Evolutionary conservation across 1,140 invertebrate species (phyloP).

Genomic region (Formica exsecta): DNA sequence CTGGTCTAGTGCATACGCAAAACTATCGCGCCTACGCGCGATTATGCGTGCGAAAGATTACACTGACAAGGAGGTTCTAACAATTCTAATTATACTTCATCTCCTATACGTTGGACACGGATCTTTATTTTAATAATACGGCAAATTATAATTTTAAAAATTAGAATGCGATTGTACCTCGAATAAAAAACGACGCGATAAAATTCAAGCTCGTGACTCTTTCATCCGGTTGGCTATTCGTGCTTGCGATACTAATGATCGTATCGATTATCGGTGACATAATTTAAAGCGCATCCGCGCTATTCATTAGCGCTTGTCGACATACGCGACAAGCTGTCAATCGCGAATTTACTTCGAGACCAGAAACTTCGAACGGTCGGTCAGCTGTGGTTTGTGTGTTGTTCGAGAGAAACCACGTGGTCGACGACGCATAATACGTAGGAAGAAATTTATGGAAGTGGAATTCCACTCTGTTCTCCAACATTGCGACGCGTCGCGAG

Average conservation of each 20-base stretch:
- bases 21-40: constrained; percentile 17
- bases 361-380: constrained; percentile 14
- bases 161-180: neutral
- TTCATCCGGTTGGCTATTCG: neutral
- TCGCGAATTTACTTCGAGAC: neutral
- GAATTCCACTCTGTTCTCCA: constrained; percentile 53
- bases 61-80: neutral
- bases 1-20: neutral
- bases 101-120: no score
- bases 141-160: neutral
- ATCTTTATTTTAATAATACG: constrained; percentile 5
- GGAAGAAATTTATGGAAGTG: constrained; percentile 74
- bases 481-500: constrained; percentile 44
- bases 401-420: constrained; percentile 57
- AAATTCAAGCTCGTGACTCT: neutral
- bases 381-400: constrained; percentile 58
- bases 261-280: constrained; percentile 4
- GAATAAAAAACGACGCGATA: neutral
- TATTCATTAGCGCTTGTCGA: constrained; percentile 27
- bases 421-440: neutral
- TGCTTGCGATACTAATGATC: neutral
- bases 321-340: constrained; percentile 23
- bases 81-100: neutral
- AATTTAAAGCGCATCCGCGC: neutral
- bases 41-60: constrained; percentile 16